Base-by-base conservation (phyloP, 2,888 invertebrate species). In the Spisula solida region DNA sequence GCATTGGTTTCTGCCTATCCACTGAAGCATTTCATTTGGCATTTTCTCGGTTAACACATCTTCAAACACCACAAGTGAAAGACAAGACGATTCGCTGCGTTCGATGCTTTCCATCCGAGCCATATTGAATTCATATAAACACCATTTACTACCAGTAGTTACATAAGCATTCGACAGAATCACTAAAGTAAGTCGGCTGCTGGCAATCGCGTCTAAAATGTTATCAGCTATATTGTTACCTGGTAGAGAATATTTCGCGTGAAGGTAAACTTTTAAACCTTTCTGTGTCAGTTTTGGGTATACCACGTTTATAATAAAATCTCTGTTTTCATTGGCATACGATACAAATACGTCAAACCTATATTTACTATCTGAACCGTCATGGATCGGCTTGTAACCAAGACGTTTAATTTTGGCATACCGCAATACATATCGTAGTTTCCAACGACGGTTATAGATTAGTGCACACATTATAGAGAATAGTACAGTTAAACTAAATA, bases 51-150 rank as follows among this genome's bases (percentile, higher is more conserved):
- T 48, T 18, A 80, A 70, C 48, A 89, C 81, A 66, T 83, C 25
- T 70, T 84, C 79, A 14, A 92, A 88, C 56, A 94, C 48, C 12
- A 95, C 81, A n/a, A 93, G 90, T 6, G 94, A 81, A 85, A 84
- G 14, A 93, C 91, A 51, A 91, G 92, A 41, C 81, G 85, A 66
- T 91, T 93, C 86, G 88, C 94, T 41, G 0, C 86, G 85, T 66
- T 92, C 89, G 4, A 89, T 91, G 81, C 91, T 51, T 51, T 51
- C 51, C 51, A 51, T 51, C 14, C 12, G 51, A 51, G 51, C 51
- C 51, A 51, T 51, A 34, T 93, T 89, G 48, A 94, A 92, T 86
- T 94, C 95, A 78, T 93, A 93, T 83, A 93, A 88, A 82, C 94
- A 94, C 91, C 91, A 94, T 18, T 88, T 85, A 79, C 93, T 93